phyloP scores from a whole-genome alignment of 2,888 invertebrate species.

The Scaptomyza polygonia region DNA sequence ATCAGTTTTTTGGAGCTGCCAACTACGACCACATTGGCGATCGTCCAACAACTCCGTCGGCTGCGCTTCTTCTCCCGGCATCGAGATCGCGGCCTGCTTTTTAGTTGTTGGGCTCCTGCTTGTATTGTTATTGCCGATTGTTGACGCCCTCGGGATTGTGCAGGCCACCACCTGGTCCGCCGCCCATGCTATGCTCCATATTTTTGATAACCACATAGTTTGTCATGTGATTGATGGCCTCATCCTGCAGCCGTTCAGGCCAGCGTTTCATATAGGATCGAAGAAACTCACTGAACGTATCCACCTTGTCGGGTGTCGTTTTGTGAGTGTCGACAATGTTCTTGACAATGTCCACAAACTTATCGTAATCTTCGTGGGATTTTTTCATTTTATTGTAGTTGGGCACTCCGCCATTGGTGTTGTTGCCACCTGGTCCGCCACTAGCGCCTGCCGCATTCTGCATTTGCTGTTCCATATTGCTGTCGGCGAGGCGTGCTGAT shows the following conservation, averaged over 20 bases:
- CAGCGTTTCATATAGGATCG: constrained; percentile 83
- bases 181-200: constrained; percentile 82
- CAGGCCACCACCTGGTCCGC: constrained; percentile 52
- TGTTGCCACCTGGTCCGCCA: constrained; percentile 72
- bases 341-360: constrained; percentile 83
- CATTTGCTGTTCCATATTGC: constrained; percentile 82
- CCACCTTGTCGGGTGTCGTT: constrained; percentile 82
- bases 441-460: constrained; percentile 74
- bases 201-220: constrained; percentile 83
- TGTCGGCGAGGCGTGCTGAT: constrained; percentile 81
- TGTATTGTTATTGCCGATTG: constrained; percentile 83
- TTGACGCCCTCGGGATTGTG: constrained; percentile 80
- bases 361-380: constrained; percentile 82
- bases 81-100: constrained; percentile 20
- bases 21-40: constrained; percentile 43
- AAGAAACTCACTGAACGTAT: constrained; percentile 82
- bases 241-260: constrained; percentile 83
- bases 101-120: constrained; percentile 79
- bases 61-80: constrained; percentile 11
- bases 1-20: constrained; percentile 58
- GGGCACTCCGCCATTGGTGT: constrained; percentile 79
- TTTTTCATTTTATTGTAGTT: constrained; percentile 80
- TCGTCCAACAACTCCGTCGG: constrained; percentile 65
- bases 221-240: constrained; percentile 83
- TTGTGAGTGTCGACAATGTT: constrained; percentile 83